These are phyloP conservation scores for Pelecanoides urinatrix DNA, from an alignment of 2,113 vertebrate genomes.

Conservation along the genomic window DNA sequence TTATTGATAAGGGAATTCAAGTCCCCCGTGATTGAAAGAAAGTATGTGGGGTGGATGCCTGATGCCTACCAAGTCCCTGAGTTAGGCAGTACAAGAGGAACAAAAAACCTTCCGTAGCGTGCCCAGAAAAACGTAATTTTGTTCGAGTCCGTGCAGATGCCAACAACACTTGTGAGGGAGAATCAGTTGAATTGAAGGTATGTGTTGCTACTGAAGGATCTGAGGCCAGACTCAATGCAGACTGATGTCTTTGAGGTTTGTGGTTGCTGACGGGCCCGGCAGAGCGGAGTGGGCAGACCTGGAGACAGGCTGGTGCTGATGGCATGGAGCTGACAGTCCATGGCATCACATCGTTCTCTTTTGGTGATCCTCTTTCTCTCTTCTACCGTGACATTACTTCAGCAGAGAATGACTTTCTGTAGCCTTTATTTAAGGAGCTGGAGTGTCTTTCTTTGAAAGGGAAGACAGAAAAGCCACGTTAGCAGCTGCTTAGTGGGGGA, in stretches of 20 bases:
- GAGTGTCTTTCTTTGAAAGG: not conserved
- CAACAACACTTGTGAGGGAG: not conserved
- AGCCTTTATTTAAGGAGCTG: not conserved
- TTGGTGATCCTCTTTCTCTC: not conserved
- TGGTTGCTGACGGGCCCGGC: not conserved
- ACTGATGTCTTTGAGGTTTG: not conserved
- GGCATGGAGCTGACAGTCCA: not conserved
- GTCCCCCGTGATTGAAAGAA: not conserved
- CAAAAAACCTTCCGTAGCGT: not conserved
- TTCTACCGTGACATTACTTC: not conserved
- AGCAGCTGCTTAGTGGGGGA: not conserved
- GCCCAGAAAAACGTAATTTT: not conserved
- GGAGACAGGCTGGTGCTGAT: not conserved
- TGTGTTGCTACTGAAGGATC: too few relatives aligned
- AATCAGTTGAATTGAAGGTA: not conserved
- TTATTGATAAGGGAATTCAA: not conserved
- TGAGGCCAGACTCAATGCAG: not conserved
- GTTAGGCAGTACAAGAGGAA: not conserved
- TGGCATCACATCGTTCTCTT: rapidly evolving
- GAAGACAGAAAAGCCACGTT: not conserved
- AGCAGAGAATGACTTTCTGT: not conserved
- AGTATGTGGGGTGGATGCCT: too few relatives aligned
- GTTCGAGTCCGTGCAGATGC: not conserved
- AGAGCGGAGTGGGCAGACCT: not conserved
- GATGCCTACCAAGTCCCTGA: not conserved